Evolutionary conservation across 2,797 vertebrate genomes (phyloP), one percentile per base, ranked within the genome.

Genomic region (Neopelma chrysocephalum): DNA sequence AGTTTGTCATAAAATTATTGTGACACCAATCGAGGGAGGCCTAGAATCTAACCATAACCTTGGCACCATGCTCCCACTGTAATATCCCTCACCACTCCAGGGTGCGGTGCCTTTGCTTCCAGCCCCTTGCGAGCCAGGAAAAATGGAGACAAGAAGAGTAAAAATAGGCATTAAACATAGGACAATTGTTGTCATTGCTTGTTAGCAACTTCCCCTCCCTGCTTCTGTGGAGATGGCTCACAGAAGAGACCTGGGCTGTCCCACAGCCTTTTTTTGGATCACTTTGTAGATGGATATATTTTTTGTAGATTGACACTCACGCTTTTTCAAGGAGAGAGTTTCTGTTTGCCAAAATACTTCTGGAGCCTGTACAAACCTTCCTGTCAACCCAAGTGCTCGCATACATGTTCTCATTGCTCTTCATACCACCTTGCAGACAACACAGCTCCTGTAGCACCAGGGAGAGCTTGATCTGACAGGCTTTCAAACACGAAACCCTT

Each of bases 131-230:
- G 6, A 85, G 77, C 75, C 91, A 91, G 94, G 93, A 92, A 93
- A 96, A 93, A 62, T 15, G 87, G 82, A 96, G 61, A 56, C 38
- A 89, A 75, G 47, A 75, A 27, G 38, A 70, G 58, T 79, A 66
- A 94, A 96, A 94, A 85, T 19, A 92, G 69, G 53, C 64, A 87
- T 92, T 82, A 91, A 84, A 90, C 68, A 79, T 34, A 75, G 58
- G 82, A 73, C 50, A 93, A 45, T 56, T 76, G 18, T 48, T 88
- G 78, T 43, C 51, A 65, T 26, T 83, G 42, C 34, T 31, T 2
- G 10, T 77, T n/a, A 79, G 43, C 48, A 82, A 40, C 43, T 40
- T 90, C 1, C 5, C 40, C 50, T 69, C 34, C 56, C 57, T 81
- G 23, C 76, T 94, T 61, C 57, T 62, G 81, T 3, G 7, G 72